Percentiles rank a stretch among this genome's conserved stretches.
Evolutionary conservation across 1,140 invertebrate genomes (phyloP).

Genomic region (Platorchestia sp.): DNA sequence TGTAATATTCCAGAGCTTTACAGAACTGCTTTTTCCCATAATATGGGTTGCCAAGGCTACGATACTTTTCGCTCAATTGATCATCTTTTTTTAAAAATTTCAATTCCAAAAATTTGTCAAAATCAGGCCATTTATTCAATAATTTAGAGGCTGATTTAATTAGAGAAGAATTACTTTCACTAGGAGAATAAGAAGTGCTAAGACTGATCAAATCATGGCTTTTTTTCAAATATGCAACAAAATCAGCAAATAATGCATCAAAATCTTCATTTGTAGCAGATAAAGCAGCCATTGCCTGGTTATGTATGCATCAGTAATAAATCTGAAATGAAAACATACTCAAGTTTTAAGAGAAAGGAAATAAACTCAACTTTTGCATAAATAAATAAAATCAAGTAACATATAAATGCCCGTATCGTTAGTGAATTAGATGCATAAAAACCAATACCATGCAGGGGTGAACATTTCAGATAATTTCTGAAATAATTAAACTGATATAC

Average conservation of each 20-base stretch:
- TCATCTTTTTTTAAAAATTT: neutral
- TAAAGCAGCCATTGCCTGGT: neutral
- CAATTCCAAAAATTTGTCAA: neutral
- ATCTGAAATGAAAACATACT: slow-evolving; percentile 24
- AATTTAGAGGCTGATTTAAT: neutral
- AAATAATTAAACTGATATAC: too few species aligned
- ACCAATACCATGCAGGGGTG: too few species aligned
- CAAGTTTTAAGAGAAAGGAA: neutral
- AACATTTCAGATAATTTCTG: too few species aligned
- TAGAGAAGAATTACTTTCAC: neutral
- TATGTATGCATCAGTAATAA: neutral
- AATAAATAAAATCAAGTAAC: too few species aligned
- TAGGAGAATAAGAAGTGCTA: neutral
- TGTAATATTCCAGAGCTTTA: slow-evolving; percentile 10
- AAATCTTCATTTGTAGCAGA: slow-evolving; percentile 4
- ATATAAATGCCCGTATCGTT: too few species aligned
- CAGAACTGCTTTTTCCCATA: neutral
- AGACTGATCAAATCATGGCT: neutral
- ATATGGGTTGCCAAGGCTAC: slow-evolving; percentile 21
- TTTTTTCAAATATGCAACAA: neutral
- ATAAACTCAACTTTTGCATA: neutral
- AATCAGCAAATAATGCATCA: neutral
- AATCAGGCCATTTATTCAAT: neutral
- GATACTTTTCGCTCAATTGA: neutral
- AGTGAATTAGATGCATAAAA: too few species aligned